Evolutionary conservation across 2,113 vertebrate genomes (phyloP).

Genomic region (Megaceryle torquata): DNA sequence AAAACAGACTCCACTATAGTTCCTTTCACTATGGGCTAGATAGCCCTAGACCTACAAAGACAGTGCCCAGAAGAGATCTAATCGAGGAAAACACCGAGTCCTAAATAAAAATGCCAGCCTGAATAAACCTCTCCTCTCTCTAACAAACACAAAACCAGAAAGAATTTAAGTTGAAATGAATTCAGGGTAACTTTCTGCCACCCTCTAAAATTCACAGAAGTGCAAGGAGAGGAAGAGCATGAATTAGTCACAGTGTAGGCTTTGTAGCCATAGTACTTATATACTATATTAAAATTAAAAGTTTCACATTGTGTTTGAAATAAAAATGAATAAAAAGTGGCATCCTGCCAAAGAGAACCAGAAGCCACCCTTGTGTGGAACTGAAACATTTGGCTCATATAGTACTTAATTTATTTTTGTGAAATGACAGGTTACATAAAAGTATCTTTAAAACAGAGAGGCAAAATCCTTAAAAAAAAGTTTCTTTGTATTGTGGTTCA

Average conservation of each 20-base stretch:
- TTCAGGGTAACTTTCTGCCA: not conserved
- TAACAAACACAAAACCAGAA: not conserved
- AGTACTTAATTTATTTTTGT: slow-evolving; percentile 76
- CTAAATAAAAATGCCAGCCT: not conserved
- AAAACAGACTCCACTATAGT: not conserved
- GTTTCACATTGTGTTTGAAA: slow-evolving; percentile 75
- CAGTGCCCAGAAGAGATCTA: not conserved
- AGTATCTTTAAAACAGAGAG: slow-evolving; percentile 70
- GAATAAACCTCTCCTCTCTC: not conserved
- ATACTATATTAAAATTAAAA: slow-evolving; percentile 69
- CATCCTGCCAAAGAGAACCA: slow-evolving; percentile 70
- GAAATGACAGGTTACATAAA: slow-evolving; percentile 75
- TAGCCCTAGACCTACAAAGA: not conserved
- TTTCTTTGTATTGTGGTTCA: slow-evolving; percentile 51
- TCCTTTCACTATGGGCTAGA: not conserved
- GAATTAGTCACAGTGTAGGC: slow-evolving; percentile 49
- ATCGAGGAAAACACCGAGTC: not conserved
- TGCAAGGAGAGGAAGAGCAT: slow-evolving; percentile 17
- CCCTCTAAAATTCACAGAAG: not conserved
- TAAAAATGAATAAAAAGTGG: slow-evolving; percentile 72
- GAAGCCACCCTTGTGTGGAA: slow-evolving; percentile 70
- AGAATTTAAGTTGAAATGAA: not conserved
- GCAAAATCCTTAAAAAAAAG: slow-evolving; percentile 6
- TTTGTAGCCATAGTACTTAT: slow-evolving; percentile 47
- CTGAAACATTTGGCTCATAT: slow-evolving; percentile 72